phyloP scores from a whole-genome alignment of 2,113 vertebrate genomes.

The Phylloscopus whistleri region DNA sequence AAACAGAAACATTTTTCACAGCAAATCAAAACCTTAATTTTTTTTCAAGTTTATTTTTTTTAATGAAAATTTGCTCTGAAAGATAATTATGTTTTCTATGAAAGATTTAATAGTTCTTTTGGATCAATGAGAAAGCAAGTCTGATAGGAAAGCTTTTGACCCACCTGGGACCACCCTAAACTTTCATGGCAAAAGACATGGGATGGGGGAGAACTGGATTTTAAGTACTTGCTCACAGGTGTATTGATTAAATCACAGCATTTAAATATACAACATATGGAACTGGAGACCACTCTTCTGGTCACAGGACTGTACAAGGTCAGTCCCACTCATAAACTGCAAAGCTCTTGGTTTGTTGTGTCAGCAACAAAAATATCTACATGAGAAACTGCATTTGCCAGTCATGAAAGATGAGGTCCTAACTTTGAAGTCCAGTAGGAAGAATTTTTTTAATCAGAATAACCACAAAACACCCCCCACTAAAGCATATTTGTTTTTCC shows the following conservation, averaged over 20 bases:
- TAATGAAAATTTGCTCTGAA: neutral
- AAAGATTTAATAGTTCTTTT: accelerated
- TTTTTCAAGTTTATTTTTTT: neutral
- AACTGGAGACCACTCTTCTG: neutral
- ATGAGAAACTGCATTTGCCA: neutral
- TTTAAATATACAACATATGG: neutral
- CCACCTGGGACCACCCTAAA: neutral
- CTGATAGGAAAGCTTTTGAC: neutral
- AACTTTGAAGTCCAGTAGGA: neutral
- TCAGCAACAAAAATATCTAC: neutral
- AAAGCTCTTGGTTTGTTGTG: neutral
- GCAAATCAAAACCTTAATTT: neutral
- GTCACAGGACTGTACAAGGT: neutral
- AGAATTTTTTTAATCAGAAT: neutral
- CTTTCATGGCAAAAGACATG: neutral
- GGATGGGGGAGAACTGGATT: neutral
- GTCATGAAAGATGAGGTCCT: neutral
- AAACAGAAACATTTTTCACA: neutral
- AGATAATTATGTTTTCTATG: neutral
- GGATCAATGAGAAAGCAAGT: neutral
- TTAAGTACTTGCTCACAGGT: neutral
- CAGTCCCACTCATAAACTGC: neutral
- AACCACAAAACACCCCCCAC: neutral
- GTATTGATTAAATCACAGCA: neutral
- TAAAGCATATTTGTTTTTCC: neutral